Percentiles rank a stretch among this genome's conserved stretches.
Conservation (phyloP, 1,140 invertebrate species). For the Zaprionus gabonicus region DNA sequence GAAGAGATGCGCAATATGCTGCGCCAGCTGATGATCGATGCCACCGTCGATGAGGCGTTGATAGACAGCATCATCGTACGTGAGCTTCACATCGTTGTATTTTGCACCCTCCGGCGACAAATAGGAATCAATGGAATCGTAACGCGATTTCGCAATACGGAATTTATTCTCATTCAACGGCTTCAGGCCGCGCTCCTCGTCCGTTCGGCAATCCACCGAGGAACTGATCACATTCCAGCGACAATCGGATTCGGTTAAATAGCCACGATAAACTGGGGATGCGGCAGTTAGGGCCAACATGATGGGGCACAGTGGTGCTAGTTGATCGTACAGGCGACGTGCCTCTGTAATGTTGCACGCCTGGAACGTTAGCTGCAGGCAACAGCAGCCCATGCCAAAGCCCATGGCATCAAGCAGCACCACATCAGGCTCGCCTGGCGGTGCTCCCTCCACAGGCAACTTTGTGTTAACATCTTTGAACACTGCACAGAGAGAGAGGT, state of each 20-base stretch:
- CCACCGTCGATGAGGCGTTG: constrained; percentile 92
- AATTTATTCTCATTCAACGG: constrained; percentile 92
- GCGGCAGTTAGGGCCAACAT: constrained; percentile 98
- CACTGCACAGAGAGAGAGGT: constrained; percentile 87
- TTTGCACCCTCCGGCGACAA: constrained; percentile 92
- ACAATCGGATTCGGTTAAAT: constrained; percentile 97
- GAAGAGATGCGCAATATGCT: constrained; percentile 99
- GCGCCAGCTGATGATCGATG: constrained; percentile 95
- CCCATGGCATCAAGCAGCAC: constrained; percentile 99
- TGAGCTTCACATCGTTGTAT: constrained; percentile 86
- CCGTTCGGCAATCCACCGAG: constrained; percentile 97
- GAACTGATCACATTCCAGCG: constrained; percentile 98
- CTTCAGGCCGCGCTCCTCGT: constrained; percentile 94
- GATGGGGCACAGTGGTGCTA: constrained; percentile 98
- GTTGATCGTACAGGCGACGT: constrained; percentile 97
- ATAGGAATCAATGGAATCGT: constrained; percentile 99
- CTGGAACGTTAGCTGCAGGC: constrained; percentile 96
- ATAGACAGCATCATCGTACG: constrained; percentile 93
- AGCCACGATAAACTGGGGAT: constrained; percentile 96
- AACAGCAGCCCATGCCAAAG: constrained; percentile 99
- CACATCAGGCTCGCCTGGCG: constrained; percentile 89
- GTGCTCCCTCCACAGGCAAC: constrained; percentile 91
- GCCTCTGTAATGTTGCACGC: constrained; percentile 99
- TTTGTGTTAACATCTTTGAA: constrained; percentile 95
- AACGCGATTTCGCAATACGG: constrained; percentile 97